These are phyloP conservation scores for Plagodis pulveraria DNA, from an alignment of 2,888 invertebrate species.

Conservation along the genomic window DNA sequence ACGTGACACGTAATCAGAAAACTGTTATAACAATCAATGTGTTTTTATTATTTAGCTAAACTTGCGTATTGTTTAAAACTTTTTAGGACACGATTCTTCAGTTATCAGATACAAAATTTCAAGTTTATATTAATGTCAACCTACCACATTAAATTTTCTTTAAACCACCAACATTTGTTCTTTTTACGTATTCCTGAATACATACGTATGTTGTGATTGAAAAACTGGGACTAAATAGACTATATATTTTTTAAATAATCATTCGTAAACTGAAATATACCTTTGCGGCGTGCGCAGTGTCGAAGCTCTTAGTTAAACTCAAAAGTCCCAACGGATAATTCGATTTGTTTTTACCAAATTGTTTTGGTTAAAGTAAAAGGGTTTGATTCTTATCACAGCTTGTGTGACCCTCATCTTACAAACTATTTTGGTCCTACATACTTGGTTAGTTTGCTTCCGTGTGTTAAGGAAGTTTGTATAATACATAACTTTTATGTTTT, in stretches of 20 bases:
- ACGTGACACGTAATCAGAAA: too few relatives aligned
- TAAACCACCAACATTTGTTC: too few relatives aligned
- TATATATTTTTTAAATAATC: not conserved
- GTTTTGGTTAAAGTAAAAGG: conserved; percentile 30
- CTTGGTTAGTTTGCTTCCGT: conserved; percentile 9
- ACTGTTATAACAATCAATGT: too few relatives aligned
- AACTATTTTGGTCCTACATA: conserved; percentile 28
- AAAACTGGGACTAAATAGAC: too few relatives aligned
- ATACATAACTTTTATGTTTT: not conserved
- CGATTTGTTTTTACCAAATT: conserved; percentile 32
- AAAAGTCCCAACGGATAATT: conserved; percentile 26
- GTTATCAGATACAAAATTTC: too few relatives aligned
- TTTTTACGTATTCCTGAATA: too few relatives aligned
- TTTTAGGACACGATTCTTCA: too few relatives aligned
- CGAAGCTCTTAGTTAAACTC: conserved; percentile 1
- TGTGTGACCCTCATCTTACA: conserved; percentile 31
- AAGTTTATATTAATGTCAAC: too few relatives aligned
- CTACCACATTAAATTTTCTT: too few relatives aligned
- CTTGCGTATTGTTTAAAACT: too few relatives aligned
- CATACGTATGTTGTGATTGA: too few relatives aligned
- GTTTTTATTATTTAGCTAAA: too few relatives aligned
- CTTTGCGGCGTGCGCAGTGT: not conserved
- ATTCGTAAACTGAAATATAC: not conserved
- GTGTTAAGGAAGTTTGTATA: not conserved
- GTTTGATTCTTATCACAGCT: conserved; percentile 25